phyloP scores from a whole-genome alignment of 2,797 vertebrate genomes.

The Gadopsis marmoratus region DNA sequence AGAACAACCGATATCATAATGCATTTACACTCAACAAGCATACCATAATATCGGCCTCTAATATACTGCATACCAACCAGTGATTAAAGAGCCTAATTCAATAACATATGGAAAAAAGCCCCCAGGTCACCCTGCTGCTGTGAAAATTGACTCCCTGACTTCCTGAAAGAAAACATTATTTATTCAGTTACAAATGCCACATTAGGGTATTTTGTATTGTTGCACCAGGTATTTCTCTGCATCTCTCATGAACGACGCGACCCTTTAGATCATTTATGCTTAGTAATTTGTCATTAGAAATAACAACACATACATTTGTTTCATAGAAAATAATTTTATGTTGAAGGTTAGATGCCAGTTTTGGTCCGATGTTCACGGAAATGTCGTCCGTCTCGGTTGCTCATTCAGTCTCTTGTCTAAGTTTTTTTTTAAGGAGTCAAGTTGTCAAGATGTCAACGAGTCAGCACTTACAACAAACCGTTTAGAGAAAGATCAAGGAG shows the following conservation, averaged over 20 bases:
- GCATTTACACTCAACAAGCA: background rate
- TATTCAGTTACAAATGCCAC: conserved; percentile 15
- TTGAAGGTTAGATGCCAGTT: background rate
- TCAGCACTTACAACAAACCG: background rate
- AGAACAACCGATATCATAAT: background rate
- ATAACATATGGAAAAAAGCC: conserved; percentile 28
- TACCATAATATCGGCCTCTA: background rate
- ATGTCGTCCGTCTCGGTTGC: background rate
- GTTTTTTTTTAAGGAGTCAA: background rate
- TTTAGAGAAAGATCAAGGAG: background rate
- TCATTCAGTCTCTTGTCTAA: background rate
- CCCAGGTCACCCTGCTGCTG: background rate
- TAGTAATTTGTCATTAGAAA: no score
- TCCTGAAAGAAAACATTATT: conserved; percentile 12
- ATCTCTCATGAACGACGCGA: background rate
- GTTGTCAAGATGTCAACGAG: background rate
- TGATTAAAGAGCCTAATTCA: conserved; percentile 37
- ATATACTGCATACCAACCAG: conserved; percentile 1
- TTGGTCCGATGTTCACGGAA: background rate
- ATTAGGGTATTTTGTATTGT: background rate
- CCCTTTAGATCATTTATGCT: no score
- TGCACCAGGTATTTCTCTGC: background rate
- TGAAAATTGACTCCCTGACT: conserved; percentile 34
- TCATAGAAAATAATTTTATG: background rate
- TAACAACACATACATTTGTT: background rate